Evolutionary conservation across 1,140 invertebrate species (phyloP).

Genomic region (Pseudomyrmex flavicornis): DNA sequence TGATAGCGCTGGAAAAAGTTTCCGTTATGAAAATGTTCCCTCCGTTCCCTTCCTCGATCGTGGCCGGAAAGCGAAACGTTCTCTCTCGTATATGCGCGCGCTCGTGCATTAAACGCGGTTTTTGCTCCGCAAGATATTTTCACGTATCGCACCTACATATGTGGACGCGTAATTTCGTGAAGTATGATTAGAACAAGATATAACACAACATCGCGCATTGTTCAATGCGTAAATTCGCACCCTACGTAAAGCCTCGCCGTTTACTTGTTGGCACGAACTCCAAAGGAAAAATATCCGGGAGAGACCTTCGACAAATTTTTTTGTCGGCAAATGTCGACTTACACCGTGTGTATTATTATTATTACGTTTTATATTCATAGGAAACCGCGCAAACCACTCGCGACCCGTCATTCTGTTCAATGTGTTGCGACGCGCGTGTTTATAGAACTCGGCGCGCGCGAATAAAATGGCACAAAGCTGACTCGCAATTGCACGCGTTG

Average conservation of each 20-base stretch:
- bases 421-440: background rate
- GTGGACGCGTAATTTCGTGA: too few relatives aligned
- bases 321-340: background rate
- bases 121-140: too few relatives aligned
- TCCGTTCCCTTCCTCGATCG: background rate
- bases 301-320: too few relatives aligned
- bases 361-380: slow-evolving; percentile 41
- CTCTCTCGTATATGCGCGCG: background rate
- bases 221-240: too few relatives aligned
- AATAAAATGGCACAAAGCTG: slow-evolving; percentile 57
- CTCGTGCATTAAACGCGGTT: background rate
- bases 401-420: background rate
- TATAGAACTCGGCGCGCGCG: slow-evolving; percentile 36
- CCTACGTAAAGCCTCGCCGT: too few relatives aligned
- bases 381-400: slow-evolving; percentile 10
- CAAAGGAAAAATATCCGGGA: too few relatives aligned
- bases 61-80: background rate
- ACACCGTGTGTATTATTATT: slow-evolving; percentile 16
- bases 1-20: slow-evolving; percentile 54
- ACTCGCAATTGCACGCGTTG: slow-evolving; percentile 35
- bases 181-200: too few relatives aligned
- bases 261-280: too few relatives aligned
- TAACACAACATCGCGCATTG: too few relatives aligned
- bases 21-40: slow-evolving; percentile 46
- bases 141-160: too few relatives aligned